Evolutionary conservation across 2,888 invertebrate genomes (phyloP), one percentile per base, ranked within the genome.

Genomic region (Masnerella sp.): DNA sequence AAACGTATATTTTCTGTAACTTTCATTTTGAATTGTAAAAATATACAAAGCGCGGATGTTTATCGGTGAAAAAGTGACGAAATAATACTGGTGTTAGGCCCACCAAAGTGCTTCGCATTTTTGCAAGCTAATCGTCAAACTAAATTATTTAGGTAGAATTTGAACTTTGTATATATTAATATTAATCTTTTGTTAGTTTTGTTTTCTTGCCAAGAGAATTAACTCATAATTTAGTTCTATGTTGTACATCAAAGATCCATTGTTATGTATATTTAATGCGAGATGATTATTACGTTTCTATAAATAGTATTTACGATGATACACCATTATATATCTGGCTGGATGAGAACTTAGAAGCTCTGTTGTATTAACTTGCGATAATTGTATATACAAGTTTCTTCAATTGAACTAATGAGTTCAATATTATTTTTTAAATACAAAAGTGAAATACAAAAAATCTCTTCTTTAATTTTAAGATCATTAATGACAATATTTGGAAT

Each of bases 121-220:
- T 25, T 47, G 30, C 18, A 30, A 65, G 38, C 43, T 28, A 28
- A 45, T 40, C 45, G 28, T 62, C 32, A 28, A 52, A 56, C 17
- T 40, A 59, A 25, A 71, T 64, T 65, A 68, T 62, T 64, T 62
- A 47, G 49, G 54, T 52, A 30, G 25, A 64, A 40, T 64, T 51
- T 25, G 32, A 56, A 18, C 11, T 4, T 25, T 59, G 52, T 74
- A 58, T 59, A 74, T 58, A 74, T 42, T 52, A 47, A 51, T 42
- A 59, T 52, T 52, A 30, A 40, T 42, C 20, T 14, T 64, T 51
- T 61, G 58, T 58, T 69, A 65, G 36, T 59, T 15, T 38, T 49
- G 47, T 65, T 59, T 69, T 74, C 74, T 74, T 74, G 74, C 74
- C 74, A 74, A 74, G 69, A 73, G 58, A 64, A 54, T 69, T 47